phyloP scores from a whole-genome alignment of 2,113 vertebrate species.

The Passer montanus region DNA sequence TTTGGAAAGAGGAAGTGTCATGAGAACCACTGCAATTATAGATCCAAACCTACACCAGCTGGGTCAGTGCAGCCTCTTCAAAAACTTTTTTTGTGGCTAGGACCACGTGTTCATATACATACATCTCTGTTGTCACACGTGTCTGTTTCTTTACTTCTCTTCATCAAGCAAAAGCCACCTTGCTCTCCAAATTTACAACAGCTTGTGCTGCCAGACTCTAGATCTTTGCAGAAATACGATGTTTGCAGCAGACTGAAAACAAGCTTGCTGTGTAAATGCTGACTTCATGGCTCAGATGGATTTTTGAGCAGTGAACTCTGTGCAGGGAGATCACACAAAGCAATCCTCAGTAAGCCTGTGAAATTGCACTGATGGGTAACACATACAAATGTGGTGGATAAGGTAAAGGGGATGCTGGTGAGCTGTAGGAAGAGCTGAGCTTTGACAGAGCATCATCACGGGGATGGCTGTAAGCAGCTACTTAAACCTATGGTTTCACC shows the following conservation, averaged over 20 bases:
- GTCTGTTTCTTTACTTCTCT: not conserved
- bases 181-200: not conserved
- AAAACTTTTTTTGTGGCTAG: not conserved
- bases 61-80: not conserved
- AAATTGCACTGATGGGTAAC: not conserved
- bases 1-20: constrained; percentile 45
- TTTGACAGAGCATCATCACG: not conserved
- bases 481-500: not conserved
- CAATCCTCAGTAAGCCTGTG: not conserved
- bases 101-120: not conserved
- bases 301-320: not conserved
- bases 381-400: not conserved
- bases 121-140: not conserved
- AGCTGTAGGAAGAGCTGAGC: not conserved
- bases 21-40: constrained; percentile 48
- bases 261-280: not conserved
- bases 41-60: constrained; percentile 33
- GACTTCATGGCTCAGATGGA: accelerated
- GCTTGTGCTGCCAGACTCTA: not conserved
- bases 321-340: not conserved
- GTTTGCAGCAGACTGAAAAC: not conserved
- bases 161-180: not conserved
- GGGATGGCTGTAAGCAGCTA: not conserved
- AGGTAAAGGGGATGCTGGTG: not conserved
- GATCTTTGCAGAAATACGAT: not conserved